Conservation (phyloP, 1,140 invertebrate genomes). For the Ceratina australensis region DNA sequence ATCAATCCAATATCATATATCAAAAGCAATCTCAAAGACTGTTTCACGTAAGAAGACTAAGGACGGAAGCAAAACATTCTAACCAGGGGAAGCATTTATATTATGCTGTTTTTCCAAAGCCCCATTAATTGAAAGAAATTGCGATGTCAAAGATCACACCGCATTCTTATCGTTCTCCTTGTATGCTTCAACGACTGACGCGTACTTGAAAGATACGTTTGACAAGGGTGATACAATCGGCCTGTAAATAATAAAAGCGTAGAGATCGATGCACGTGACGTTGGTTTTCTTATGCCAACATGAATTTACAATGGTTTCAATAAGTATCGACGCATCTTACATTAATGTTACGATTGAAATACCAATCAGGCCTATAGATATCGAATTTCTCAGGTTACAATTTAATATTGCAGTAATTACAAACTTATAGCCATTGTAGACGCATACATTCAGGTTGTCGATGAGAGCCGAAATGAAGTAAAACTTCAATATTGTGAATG, state of each 20-base stretch:
- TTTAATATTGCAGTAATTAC: too few species aligned
- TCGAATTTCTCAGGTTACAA: too few species aligned
- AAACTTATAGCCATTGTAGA: too few species aligned
- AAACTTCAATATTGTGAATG: constrained; percentile 4
- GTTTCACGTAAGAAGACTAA: background rate
- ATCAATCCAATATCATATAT: constrained; percentile 29
- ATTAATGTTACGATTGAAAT: too few species aligned
- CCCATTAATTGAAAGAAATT: background rate
- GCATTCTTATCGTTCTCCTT: constrained; percentile 1
- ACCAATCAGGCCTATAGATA: too few species aligned
- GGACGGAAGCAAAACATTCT: background rate
- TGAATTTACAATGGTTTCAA: background rate
- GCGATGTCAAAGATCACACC: background rate
- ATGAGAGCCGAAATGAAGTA: background rate
- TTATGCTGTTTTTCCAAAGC: background rate
- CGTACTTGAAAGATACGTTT: constrained; percentile 1
- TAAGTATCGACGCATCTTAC: too few species aligned
- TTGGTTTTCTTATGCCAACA: background rate
- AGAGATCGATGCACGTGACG: constrained; percentile 23
- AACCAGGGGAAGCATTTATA: constrained; percentile 1
- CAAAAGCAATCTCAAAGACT: constrained; percentile 14
- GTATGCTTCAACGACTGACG: constrained; percentile 1
- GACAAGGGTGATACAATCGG: constrained; percentile 20
- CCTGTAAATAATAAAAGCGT: constrained; percentile 31
- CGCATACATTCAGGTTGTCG: too few species aligned